Evolutionary conservation across 1,140 invertebrate species (phyloP), one percentile per base, ranked within the genome.

Genomic region (Diabrotica undecimpunctata): DNA sequence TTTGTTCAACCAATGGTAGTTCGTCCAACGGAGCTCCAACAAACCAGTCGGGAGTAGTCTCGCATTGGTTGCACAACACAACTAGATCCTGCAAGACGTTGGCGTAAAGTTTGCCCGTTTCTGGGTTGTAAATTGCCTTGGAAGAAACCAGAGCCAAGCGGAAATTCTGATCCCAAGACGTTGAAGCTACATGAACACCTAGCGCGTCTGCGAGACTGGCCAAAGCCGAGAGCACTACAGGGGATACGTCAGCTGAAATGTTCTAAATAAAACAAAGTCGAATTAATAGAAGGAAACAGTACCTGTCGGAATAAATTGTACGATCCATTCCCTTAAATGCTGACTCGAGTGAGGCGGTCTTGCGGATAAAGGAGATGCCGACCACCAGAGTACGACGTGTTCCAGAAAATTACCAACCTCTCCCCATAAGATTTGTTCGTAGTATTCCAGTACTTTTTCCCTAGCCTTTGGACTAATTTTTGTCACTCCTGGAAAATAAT

Each of bases 351-450:
- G 84, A 11, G 88, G 84, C 60, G 86, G 83, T 66, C 85, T 83
- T 46, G 83, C 83, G 13, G 87, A 86, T 6, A 90, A 79, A 0
- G 88, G 86, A 65, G 84, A 85, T 2, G 84, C 77, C 6, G 87
- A 87, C 90, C 90, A 92, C 90, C 90, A 92, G 0, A 92, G 79
- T n/a, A 92, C 80, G 6, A 90, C 85, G 68, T 92, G 89, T 74
- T 92, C 90, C 54, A 90, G 77, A 73, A 85, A 89, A 52, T 85
- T 85, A 5, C 89, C 90, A 5, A 91, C 85, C 67, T 90, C 85
- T 2, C 86, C 86, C 90, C 90, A 92, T 12, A 90, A 74, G 6
- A 85, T 77, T 68, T 85, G 81, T 68, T 86, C 79, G 59, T 87
- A 88, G 61, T 85, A 86, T 65, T 81, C 81, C 52, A 77, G 72